A percentile compares a stretch with the other conserved stretches of the same genome.
These are phyloP conservation scores for Euproctis similis DNA, from an alignment of 2,888 invertebrate genomes.

Conservation along the genomic window DNA sequence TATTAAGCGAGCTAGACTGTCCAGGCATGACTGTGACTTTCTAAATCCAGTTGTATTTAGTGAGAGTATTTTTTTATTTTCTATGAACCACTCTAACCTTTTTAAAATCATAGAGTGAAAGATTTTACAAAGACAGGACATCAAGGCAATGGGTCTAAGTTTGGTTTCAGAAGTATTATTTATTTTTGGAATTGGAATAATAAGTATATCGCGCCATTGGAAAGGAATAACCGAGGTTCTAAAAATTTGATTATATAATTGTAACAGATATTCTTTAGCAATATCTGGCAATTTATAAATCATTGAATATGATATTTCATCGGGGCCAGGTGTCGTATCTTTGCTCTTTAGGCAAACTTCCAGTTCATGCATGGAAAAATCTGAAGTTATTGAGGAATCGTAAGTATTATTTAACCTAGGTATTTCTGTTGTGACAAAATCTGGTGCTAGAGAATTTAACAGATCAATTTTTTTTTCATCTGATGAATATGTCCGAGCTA, in stretches of 20 bases:
- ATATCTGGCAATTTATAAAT: neutral
- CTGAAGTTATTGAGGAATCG: slow-evolving; percentile 8
- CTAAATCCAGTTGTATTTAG: slow-evolving; percentile 1
- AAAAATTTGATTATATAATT: neutral
- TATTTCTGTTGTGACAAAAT: neutral
- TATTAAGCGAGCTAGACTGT: neutral
- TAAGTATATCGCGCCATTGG: neutral
- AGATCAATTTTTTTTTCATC: neutral
- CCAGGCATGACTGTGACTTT: slow-evolving; percentile 1
- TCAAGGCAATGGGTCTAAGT: neutral
- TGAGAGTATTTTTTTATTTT: slow-evolving; percentile 2
- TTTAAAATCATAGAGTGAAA: slow-evolving; percentile 2
- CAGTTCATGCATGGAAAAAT: neutral
- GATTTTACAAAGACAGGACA: slow-evolving; percentile 4
- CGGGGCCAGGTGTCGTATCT: neutral
- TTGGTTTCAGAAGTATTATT: neutral
- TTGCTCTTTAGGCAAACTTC: neutral
- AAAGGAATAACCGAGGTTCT: neutral
- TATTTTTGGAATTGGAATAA: neutral
- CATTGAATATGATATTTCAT: neutral
- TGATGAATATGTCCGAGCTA: neutral
- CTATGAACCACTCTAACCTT: slow-evolving; percentile 4
- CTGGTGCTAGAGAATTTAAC: neutral
- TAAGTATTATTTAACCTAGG: neutral
- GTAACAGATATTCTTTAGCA: neutral